Evolutionary conservation across 1,140 invertebrate genomes (phyloP), one percentile per base, ranked within the genome.

Genomic region (Nebria ingens): DNA sequence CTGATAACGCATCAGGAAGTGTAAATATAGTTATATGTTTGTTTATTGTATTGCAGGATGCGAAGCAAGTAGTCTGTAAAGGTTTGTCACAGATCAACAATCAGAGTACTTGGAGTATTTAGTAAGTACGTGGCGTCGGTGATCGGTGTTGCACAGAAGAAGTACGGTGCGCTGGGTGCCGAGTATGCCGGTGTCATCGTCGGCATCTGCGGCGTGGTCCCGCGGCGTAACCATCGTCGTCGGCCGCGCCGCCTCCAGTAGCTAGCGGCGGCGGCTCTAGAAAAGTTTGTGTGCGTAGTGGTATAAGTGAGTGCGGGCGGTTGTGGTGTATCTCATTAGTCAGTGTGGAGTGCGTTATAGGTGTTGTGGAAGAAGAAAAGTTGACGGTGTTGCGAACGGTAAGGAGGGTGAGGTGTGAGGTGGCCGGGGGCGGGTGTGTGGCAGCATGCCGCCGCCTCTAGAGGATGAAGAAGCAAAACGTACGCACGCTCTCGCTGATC

Each of bases 401-500:
- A n/a, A 4, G 64, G 62, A 29, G 58, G 57, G 56, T 53, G 54
- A 51, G 56, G 59, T 51, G 56, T 58, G 60, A 55, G 59, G 56
- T 62, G 59, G 62, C 59, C 61, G 62, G 60, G 61, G 65, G 65
- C 66, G 66, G 65, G 67, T 59, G 65, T 62, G 65, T 61, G 64
- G 63, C 62, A 65, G 61, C 64, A 64, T 61, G 62, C 64, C 66
- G 64, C 64, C 66, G 61, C 13, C 64, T 67, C 63, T 68, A 70
- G 59, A 79, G 75, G 75, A 92, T 92, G 89, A 91, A 91, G 81
- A 87, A 88, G 76, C 96, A 98, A 84, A 99, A 99, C 85, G 92
- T 98, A 63, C 89, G 96, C 69, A 99, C 97, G 66, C 78, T 99
- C 69, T 96, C 94, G 51, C 83, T 99, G 68, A 97, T 99, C 68